These are phyloP conservation scores for Scrobipalpa costella DNA, from an alignment of 2,888 invertebrate genomes.

Conservation along the genomic window DNA sequence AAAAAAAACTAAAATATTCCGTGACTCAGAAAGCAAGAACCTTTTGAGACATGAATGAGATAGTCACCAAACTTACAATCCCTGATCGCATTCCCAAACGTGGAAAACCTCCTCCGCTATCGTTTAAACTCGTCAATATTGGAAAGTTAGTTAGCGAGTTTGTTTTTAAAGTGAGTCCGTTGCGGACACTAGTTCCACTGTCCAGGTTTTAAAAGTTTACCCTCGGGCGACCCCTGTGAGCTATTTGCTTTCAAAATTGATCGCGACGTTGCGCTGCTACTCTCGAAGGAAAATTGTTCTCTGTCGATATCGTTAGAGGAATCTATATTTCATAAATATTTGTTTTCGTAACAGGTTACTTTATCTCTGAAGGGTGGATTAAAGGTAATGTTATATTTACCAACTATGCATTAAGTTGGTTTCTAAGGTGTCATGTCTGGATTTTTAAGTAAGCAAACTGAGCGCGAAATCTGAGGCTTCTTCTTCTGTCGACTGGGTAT, in stretches of 20 bases:
- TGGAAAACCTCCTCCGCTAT: not conserved
- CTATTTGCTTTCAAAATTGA: constrained; percentile 13
- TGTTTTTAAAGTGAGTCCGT: constrained; percentile 16
- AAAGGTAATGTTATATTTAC: no score
- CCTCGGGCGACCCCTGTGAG: constrained; percentile 10
- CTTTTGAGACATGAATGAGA: no score
- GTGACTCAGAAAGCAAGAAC: no score
- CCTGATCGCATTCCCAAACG: no score
- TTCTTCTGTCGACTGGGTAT: no score
- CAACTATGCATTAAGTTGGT: no score
- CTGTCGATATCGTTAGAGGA: not conserved
- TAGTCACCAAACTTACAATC: no score
- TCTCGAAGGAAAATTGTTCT: constrained; percentile 1
- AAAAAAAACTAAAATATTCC: no score
- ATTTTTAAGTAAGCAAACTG: no score
- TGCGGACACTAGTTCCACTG: constrained; percentile 11
- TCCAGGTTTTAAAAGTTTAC: constrained; percentile 15
- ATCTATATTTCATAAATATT: constrained; percentile 31
- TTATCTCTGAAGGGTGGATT: constrained; percentile 10
- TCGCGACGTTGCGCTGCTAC: not conserved
- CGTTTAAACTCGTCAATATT: constrained; percentile 10
- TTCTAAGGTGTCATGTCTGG: no score
- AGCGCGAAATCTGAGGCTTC: no score
- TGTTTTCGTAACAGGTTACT: constrained; percentile 24
- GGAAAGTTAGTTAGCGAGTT: constrained; percentile 18